phyloP scores from a whole-genome alignment of 2,888 invertebrate species.

The Chydorus sphaericus region DNA sequence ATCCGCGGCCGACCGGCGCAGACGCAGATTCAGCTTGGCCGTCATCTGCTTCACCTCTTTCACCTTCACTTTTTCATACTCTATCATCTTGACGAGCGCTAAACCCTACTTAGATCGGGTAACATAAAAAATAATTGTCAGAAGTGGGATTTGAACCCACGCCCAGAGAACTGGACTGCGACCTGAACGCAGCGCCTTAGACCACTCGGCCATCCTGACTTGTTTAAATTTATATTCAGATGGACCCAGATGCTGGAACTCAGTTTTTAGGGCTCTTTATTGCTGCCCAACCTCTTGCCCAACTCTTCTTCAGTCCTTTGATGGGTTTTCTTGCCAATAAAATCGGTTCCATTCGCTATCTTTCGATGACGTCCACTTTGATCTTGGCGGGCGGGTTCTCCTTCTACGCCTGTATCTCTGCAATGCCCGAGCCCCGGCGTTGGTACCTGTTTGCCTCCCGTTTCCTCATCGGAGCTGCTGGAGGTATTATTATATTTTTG shows the following conservation, averaged over 20 bases:
- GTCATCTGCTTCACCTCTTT: slow-evolving; percentile 81
- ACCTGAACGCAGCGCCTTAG: slow-evolving; percentile 17
- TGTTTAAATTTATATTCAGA: slow-evolving; percentile 38
- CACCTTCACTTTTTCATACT: slow-evolving; percentile 74
- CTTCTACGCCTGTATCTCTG: slow-evolving; percentile 58
- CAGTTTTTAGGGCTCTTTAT: slow-evolving; percentile 70
- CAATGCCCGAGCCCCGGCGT: slow-evolving; percentile 44
- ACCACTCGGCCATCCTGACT: slow-evolving; percentile 16
- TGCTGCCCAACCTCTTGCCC: slow-evolving; percentile 72
- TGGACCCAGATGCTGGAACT: slow-evolving; percentile 62
- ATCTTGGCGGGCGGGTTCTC: slow-evolving; percentile 57
- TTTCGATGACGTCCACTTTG: slow-evolving; percentile 49
- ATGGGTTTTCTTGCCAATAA: slow-evolving; percentile 74
- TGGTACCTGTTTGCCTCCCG: slow-evolving; percentile 60
- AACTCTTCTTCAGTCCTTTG: slow-evolving; percentile 70
- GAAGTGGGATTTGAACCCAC: slow-evolving; percentile 16
- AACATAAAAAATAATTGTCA: too few relatives aligned
- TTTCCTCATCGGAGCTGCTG: slow-evolving; percentile 68
- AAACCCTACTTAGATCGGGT: slow-evolving; percentile 76
- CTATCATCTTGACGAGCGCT: slow-evolving; percentile 70
- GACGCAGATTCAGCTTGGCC: slow-evolving; percentile 63
- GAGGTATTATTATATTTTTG: slow-evolving; percentile 40
- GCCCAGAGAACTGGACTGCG: slow-evolving; percentile 16
- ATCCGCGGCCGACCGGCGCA: slow-evolving; percentile 45
- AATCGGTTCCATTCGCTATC: slow-evolving; percentile 51